Evolutionary conservation across 2,113 vertebrate species (phyloP).

Genomic region (Platichthys stellatus): DNA sequence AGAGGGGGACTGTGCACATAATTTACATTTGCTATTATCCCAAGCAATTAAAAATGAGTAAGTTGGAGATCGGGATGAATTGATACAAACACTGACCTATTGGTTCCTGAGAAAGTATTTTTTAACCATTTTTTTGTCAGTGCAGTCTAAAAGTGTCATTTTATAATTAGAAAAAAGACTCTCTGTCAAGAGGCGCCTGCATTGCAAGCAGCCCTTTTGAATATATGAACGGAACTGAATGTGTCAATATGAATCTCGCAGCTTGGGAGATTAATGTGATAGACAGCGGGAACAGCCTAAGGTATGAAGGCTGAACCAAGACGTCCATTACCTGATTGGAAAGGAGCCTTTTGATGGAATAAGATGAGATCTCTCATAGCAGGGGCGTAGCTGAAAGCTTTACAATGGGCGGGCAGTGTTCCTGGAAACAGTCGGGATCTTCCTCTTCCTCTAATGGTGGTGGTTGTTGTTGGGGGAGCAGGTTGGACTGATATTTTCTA

Average conservation of each 20-base stretch:
- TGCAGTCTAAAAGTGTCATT: constrained; percentile 16
- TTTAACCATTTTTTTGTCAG: constrained; percentile 15
- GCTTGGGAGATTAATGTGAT: constrained; percentile 47
- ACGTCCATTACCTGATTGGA: constrained; percentile 58
- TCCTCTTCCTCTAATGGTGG: constrained; percentile 2
- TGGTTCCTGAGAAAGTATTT: constrained; percentile 17
- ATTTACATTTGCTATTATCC: background rate
- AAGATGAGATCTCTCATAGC: constrained; percentile 1
- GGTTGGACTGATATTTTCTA: constrained; percentile 16
- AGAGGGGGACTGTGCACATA: background rate
- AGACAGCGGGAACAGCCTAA: constrained; percentile 13
- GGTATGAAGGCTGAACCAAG: constrained; percentile 25
- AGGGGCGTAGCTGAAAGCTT: constrained; percentile 22
- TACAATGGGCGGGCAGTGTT: constrained; percentile 14
- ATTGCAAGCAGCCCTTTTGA: constrained; percentile 31
- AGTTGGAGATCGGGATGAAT: background rate
- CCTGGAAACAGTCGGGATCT: constrained; percentile 12
- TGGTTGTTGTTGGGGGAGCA: constrained; percentile 1
- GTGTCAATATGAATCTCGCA: constrained; percentile 39
- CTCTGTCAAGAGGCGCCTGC: constrained; percentile 11
- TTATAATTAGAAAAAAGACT: constrained; percentile 37
- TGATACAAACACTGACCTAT: constrained; percentile 12
- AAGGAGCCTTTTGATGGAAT: constrained; percentile 35
- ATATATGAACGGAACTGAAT: constrained; percentile 19
- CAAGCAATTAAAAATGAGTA: background rate